Conservation (phyloP, 1,140 invertebrate genomes). For the Oedothorax gibbosus region DNA sequence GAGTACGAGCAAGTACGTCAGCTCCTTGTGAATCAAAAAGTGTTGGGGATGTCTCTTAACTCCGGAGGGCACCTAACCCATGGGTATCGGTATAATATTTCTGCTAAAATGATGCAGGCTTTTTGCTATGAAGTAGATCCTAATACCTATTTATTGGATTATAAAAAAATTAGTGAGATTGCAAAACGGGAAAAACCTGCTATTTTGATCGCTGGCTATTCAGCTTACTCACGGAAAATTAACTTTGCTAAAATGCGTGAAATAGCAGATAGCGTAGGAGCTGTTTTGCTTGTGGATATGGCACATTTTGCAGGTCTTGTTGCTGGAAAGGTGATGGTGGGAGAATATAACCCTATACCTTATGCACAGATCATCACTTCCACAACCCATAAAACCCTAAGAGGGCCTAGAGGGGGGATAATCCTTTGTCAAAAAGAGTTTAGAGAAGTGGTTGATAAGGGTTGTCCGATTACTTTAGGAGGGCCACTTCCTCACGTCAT, state of each 20-base stretch:
- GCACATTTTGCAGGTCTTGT: constrained; percentile 38
- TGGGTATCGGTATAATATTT: background rate
- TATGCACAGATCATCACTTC: constrained; percentile 36
- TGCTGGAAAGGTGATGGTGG: too few species aligned
- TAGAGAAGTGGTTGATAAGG: background rate
- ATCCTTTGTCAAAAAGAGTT: background rate
- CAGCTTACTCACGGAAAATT: constrained; percentile 25
- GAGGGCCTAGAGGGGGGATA: constrained; percentile 10
- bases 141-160: background rate
- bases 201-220: constrained; percentile 22
- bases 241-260: constrained; percentile 1
- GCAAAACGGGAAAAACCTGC: background rate
- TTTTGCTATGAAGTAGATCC: background rate
- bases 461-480: background rate
- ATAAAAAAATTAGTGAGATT: background rate
- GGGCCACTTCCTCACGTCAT: constrained; percentile 26
- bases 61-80: constrained; percentile 23
- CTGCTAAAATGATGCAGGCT: background rate
- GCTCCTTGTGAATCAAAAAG: background rate
- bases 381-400: constrained; percentile 19
- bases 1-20: too few species aligned
- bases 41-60: constrained; percentile 1
- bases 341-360: background rate
- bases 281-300: constrained; percentile 26
- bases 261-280: constrained; percentile 33